phyloP scores from a whole-genome alignment of 2,797 vertebrate species.

The Poecilia gillii region DNA sequence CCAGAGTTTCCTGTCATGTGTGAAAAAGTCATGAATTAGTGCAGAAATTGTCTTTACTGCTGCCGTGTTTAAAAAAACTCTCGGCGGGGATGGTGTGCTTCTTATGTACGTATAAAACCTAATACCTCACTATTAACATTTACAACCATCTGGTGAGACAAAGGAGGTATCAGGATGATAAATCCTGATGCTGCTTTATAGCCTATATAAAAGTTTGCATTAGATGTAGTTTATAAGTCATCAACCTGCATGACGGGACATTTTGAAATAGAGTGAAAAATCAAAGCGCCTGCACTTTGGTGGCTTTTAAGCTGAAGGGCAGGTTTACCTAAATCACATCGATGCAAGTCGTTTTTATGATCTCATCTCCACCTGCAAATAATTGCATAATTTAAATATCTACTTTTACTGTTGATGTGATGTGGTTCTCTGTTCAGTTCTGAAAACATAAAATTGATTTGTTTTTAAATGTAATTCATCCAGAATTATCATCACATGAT shows the following conservation, averaged over 20 bases:
- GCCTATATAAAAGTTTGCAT: slow-evolving; percentile 29
- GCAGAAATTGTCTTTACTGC: slow-evolving; percentile 5
- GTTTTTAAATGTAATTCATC: not conserved
- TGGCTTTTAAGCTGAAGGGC: not conserved
- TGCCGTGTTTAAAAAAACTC: not conserved
- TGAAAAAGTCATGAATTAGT: not conserved
- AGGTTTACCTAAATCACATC: not conserved
- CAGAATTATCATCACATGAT: not conserved
- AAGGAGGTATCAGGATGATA: slow-evolving; percentile 42
- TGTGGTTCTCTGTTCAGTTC: not conserved
- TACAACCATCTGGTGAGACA: slow-evolving; percentile 36
- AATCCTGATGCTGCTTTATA: slow-evolving; percentile 20
- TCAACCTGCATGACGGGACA: slow-evolving; percentile 38
- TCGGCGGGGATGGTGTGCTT: not conserved
- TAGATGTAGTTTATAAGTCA: slow-evolving; percentile 40
- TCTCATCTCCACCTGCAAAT: not conserved
- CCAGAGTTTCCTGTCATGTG: not conserved
- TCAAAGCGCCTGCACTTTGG: not conserved
- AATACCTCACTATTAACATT: slow-evolving; percentile 39
- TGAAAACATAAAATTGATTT: not conserved
- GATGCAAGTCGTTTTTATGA: not conserved
- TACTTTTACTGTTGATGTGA: not conserved
- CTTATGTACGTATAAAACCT: slow-evolving; percentile 18
- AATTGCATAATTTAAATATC: not conserved
- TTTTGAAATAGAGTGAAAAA: slow-evolving; percentile 9